These are phyloP conservation scores for Neelides sp. DNA, from an alignment of 1,140 invertebrate genomes.

Conservation along the genomic window DNA sequence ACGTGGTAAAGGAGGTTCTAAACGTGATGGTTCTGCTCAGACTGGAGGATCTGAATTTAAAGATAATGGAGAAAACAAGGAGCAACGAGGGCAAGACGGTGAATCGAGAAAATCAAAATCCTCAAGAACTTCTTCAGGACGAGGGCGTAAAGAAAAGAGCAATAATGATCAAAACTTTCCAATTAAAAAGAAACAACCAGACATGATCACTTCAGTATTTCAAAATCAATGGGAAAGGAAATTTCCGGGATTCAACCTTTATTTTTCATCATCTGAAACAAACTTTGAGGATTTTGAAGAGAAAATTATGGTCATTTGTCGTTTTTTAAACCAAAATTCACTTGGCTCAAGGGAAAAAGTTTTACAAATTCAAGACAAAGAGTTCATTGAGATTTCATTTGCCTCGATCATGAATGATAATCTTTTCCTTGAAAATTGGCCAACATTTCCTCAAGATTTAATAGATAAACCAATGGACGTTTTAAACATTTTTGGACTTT, in stretches of 20 bases:
- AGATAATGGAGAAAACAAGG: neutral
- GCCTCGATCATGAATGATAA: constrained; percentile 7
- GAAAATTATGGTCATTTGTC: too few relatives aligned
- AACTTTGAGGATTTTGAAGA: neutral
- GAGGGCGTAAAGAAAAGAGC: neutral
- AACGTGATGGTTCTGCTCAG: neutral
- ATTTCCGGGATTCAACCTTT: constrained; percentile 21
- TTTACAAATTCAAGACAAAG: constrained; percentile 3
- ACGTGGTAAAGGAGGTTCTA: neutral
- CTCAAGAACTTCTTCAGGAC: too few relatives aligned
- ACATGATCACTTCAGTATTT: too few relatives aligned
- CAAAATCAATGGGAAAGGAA: constrained; percentile 10
- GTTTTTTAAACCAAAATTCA: too few relatives aligned
- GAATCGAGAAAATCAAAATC: neutral
- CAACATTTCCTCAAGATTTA: constrained; percentile 13
- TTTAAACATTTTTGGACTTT: constrained; percentile 18
- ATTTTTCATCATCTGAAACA: constrained; percentile 5
- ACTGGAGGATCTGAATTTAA: neutral
- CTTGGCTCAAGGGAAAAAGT: neutral
- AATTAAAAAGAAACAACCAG: too few relatives aligned
- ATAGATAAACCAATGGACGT: constrained; percentile 7
- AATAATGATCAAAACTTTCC: neutral
- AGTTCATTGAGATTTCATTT: constrained; percentile 10
- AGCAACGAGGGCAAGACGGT: neutral
- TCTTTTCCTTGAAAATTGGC: constrained; percentile 12